A percentile compares a stretch with the other conserved stretches of the same genome.
These are phyloP conservation scores for Takifugu rubripes DNA, from an alignment of 2,797 vertebrate species.

Conservation along the genomic window DNA sequence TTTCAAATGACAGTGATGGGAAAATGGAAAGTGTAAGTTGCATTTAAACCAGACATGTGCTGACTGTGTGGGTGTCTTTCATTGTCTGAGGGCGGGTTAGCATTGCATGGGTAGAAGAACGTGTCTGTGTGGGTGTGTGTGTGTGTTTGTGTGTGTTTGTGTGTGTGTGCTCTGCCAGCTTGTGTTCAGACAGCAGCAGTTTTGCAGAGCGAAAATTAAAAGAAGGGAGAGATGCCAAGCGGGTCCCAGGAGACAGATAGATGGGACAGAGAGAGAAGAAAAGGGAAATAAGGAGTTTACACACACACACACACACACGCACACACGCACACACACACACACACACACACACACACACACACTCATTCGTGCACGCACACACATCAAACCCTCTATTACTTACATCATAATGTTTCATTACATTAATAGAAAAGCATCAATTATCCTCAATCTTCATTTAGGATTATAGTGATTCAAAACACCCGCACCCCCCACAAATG, in stretches of 20 bases:
- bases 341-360: constrained; percentile 14
- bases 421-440: too few species aligned
- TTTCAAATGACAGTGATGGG: constrained; percentile 51
- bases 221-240: constrained; percentile 74
- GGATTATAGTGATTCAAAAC: neutral
- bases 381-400: constrained; percentile 35
- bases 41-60: constrained; percentile 29
- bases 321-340: constrained; percentile 13
- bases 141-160: constrained; percentile 10
- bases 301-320: constrained; percentile 19
- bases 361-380: constrained; percentile 2
- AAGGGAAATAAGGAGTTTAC: constrained; percentile 62
- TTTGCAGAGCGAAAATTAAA: constrained; percentile 73
- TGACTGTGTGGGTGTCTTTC: constrained; percentile 36
- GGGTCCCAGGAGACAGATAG: constrained; percentile 71
- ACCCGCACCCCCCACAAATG: neutral
- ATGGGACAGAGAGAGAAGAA: constrained; percentile 70
- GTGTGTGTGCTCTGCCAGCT: constrained; percentile 50
- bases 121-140: constrained; percentile 23
- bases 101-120: constrained; percentile 31
- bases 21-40: constrained; percentile 20
- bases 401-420: neutral
- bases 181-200: constrained; percentile 72
- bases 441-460: too few species aligned
- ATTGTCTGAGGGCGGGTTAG: constrained; percentile 7